Conservation (phyloP, 2,888 invertebrate species). For the Synergus gifuensis region DNA sequence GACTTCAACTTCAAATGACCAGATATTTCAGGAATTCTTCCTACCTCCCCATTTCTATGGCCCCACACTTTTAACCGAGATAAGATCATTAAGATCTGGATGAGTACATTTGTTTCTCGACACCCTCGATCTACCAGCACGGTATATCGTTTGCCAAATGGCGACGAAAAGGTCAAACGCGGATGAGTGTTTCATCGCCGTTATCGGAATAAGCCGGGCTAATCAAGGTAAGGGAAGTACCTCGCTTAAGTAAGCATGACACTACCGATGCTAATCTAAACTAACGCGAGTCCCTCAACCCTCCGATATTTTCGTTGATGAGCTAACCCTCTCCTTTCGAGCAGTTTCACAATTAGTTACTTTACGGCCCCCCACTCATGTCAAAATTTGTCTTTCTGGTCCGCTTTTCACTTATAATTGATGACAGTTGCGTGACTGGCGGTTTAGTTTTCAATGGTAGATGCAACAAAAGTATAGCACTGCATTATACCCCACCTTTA, state of each 20-base stretch:
- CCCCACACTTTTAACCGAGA: neutral
- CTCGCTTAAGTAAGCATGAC: slow-evolving; percentile 53
- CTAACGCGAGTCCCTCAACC: slow-evolving; percentile 35
- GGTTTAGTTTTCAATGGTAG: slow-evolving; percentile 24
- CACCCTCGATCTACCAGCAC: slow-evolving; percentile 1
- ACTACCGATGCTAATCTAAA: slow-evolving; percentile 66
- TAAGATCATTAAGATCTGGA: slow-evolving; percentile 23
- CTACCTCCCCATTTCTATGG: neutral
- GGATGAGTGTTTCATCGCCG: slow-evolving; percentile 32
- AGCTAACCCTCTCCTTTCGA: slow-evolving; percentile 15
- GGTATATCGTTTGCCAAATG: slow-evolving; percentile 16
- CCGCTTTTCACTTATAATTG: slow-evolving; percentile 34
- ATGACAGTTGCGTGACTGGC: slow-evolving; percentile 37
- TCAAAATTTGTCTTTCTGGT: slow-evolving; percentile 35
- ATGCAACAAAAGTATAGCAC: neutral
- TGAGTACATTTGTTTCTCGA: slow-evolving; percentile 19
- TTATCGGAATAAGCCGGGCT: slow-evolving; percentile 36
- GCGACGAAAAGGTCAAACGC: slow-evolving; percentile 35
- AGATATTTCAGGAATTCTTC: neutral
- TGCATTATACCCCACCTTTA: neutral
- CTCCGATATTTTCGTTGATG: slow-evolving; percentile 5
- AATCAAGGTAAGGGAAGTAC: slow-evolving; percentile 40
- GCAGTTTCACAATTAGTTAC: slow-evolving; percentile 44
- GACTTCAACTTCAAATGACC: no score
- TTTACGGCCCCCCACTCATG: neutral